These are phyloP conservation scores for Myotis vivesi DNA, from an alignment of 2,797 vertebrate species.

Conservation along the genomic window DNA sequence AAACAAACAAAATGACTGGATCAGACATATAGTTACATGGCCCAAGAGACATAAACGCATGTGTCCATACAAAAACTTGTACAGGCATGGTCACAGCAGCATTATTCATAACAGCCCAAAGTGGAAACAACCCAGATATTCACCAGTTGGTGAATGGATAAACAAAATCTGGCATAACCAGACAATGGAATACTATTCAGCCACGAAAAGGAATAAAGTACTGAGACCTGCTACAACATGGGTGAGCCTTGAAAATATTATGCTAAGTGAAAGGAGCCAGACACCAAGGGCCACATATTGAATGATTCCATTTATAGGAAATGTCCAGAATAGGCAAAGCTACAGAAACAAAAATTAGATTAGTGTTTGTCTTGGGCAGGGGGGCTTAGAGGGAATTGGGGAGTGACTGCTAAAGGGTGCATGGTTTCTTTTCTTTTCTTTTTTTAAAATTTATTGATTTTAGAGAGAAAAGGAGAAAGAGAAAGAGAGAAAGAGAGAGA, in stretches of 20 bases:
- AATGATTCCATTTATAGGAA: background rate
- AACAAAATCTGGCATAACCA: background rate
- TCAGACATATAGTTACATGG: background rate
- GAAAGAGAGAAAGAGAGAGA: background rate
- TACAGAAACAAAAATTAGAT: background rate
- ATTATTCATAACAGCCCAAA: background rate
- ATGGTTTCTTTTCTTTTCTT: background rate
- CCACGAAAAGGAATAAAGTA: background rate
- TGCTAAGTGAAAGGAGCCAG: background rate
- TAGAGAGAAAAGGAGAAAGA: background rate
- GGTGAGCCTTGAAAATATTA: background rate
- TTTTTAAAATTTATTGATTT: background rate
- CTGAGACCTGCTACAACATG: background rate
- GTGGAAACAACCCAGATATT: background rate
- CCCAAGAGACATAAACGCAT: background rate
- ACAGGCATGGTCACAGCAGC: fast-evolving
- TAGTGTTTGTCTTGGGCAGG: background rate
- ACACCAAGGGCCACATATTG: background rate
- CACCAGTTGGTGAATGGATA: background rate
- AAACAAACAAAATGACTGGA: background rate
- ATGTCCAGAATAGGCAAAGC: background rate
- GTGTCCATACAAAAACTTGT: background rate
- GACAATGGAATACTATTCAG: background rate
- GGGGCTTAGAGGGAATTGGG: background rate
- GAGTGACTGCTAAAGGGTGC: background rate